phyloP scores from a whole-genome alignment of 2,888 invertebrate species.

The Mesodorylaimus sp. region DNA sequence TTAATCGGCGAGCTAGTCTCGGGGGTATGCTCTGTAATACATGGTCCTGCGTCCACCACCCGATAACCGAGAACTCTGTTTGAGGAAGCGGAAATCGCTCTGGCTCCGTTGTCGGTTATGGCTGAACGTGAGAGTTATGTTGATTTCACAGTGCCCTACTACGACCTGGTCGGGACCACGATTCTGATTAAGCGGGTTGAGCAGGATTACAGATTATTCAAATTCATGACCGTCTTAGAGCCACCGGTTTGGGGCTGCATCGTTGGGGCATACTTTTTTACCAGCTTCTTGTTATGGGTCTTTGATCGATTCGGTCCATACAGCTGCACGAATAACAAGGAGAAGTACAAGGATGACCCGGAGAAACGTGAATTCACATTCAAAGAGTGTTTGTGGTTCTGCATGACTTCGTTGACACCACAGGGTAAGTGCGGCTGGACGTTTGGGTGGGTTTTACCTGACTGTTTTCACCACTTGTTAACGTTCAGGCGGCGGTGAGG shows the following conservation, averaged over 20 bases:
- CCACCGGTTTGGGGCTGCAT: constrained; percentile 92
- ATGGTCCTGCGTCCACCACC: too few species aligned
- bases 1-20: constrained; percentile 54
- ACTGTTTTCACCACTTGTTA: not conserved
- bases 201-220: constrained; percentile 75
- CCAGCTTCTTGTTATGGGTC: constrained; percentile 79
- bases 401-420: constrained; percentile 92
- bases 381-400: constrained; percentile 94
- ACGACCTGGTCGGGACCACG: constrained; percentile 87
- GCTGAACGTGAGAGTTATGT: constrained; percentile 89
- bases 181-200: constrained; percentile 81
- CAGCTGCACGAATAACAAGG: constrained; percentile 78
- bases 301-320: constrained; percentile 94
- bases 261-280: constrained; percentile 78
- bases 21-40: constrained; percentile 57
- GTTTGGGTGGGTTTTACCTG: too few species aligned
- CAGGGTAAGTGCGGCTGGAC: constrained; percentile 35
- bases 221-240: constrained; percentile 85
- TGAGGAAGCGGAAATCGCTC: constrained; percentile 67
- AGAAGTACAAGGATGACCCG: too few species aligned
- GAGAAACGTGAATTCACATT: constrained; percentile 62
- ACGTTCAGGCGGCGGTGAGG: constrained; percentile 42
- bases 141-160: constrained; percentile 93
- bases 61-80: too few species aligned
- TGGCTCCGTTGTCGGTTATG: constrained; percentile 87